Conservation (phyloP, 2,888 invertebrate genomes). For the Xanthorhoe spadicearia region DNA sequence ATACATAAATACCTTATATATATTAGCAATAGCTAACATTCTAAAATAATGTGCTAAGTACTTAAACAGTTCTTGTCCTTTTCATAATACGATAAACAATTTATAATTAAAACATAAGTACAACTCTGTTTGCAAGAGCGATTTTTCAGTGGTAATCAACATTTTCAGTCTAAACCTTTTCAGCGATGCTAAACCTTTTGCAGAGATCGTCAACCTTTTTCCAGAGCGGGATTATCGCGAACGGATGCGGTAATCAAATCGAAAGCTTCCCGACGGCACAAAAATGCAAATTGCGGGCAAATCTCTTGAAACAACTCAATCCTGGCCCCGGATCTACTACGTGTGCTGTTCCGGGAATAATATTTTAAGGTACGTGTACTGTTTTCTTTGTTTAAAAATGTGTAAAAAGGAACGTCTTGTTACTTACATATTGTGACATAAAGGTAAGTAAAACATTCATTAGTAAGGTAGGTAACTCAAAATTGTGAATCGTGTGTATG, state of each 20-base stretch:
- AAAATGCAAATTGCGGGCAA: constrained; percentile 68
- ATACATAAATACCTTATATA: too few species aligned
- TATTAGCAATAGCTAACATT: too few species aligned
- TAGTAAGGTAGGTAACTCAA: too few species aligned
- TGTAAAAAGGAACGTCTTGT: too few species aligned
- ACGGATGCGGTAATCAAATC: constrained; percentile 58
- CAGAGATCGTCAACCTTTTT: constrained; percentile 16
- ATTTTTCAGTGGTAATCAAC: constrained; percentile 4
- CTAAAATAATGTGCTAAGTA: too few species aligned
- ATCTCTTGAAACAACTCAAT: constrained; percentile 53
- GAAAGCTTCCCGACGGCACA: constrained; percentile 48
- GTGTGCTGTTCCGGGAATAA: constrained; percentile 22
- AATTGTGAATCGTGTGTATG: neutral
- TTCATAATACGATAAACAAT: too few species aligned
- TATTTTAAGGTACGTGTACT: neutral
- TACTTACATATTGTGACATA: too few species aligned
- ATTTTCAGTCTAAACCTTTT: neutral
- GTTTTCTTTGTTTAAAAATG: neutral
- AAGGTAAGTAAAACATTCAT: too few species aligned
- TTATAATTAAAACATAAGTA: too few species aligned
- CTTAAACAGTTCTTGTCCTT: too few species aligned
- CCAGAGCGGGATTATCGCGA: constrained; percentile 43
- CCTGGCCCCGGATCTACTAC: constrained; percentile 35
- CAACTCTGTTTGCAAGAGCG: neutral
- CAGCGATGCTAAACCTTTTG: constrained; percentile 8